Evolutionary conservation across 1,140 invertebrate species (phyloP).

Genomic region (Drosophila sulfurigaster): DNA sequence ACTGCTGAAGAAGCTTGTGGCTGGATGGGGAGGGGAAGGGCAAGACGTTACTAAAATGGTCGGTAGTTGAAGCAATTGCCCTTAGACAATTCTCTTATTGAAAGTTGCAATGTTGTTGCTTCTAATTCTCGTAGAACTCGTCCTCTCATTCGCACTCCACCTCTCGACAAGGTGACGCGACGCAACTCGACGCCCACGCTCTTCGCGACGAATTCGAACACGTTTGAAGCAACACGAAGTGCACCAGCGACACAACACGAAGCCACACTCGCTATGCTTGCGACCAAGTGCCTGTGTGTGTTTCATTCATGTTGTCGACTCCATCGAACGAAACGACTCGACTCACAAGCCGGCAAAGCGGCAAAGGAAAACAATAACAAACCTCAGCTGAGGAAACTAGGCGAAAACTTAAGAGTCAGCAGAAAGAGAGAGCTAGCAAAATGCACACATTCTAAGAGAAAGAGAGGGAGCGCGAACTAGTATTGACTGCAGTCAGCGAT

Average conservation of each 20-base stretch:
- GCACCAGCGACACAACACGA: conserved; percentile 46
- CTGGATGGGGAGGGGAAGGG: too few species aligned
- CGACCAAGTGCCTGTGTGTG: conserved; percentile 1
- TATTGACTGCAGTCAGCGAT: conserved; percentile 56
- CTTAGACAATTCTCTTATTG: conserved; percentile 47
- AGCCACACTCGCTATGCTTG: conserved; percentile 25
- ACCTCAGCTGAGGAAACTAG: conserved; percentile 72
- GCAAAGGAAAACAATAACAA: conserved; percentile 79
- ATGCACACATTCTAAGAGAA: not conserved
- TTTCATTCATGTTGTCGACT: conserved; percentile 68
- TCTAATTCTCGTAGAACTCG: conserved; percentile 55
- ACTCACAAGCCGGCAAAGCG: conserved; percentile 65
- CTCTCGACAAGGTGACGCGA: not conserved
- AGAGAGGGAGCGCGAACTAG: conserved; percentile 19
- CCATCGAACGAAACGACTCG: conserved; percentile 31
- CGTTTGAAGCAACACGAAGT: conserved; percentile 75
- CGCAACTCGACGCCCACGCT: not conserved
- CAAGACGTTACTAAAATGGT: too few species aligned
- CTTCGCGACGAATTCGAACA: conserved; percentile 48
- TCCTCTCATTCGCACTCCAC: conserved; percentile 23
- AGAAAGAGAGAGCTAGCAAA: conserved; percentile 29
- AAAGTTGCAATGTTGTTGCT: conserved; percentile 42
- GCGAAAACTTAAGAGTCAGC: conserved; percentile 63
- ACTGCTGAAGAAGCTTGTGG: too few species aligned
- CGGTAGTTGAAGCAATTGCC: conserved; percentile 54